Percentiles rank a stretch among this genome's conserved stretches.
Evolutionary conservation across 1,140 invertebrate genomes (phyloP).

Genomic region (Drosophila repletoides): DNA sequence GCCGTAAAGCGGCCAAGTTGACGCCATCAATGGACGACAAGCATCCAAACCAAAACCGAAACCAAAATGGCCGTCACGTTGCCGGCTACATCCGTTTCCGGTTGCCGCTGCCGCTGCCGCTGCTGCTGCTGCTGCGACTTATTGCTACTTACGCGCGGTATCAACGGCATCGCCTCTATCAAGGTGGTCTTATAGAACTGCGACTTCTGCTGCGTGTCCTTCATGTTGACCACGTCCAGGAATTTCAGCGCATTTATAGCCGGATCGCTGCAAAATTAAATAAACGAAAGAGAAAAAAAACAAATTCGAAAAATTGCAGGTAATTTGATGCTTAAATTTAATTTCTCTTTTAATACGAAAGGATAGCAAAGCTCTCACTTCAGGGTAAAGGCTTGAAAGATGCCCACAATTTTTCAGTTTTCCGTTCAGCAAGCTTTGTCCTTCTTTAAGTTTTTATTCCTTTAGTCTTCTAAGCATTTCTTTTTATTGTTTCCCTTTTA

Average conservation of each 20-base stretch:
- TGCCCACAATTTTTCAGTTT: no score
- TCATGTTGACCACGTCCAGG: slow-evolving; percentile 96
- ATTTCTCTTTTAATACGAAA: no score
- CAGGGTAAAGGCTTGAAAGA: no score
- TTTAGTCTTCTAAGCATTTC: no score
- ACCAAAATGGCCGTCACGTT: slow-evolving; percentile 13
- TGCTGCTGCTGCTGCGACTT: not conserved
- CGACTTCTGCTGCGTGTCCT: slow-evolving; percentile 92
- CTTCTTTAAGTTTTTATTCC: no score
- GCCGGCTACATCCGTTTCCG: slow-evolving; percentile 48
- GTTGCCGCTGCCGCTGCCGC: not conserved
- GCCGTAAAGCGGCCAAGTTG: slow-evolving; percentile 59
- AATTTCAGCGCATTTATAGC: slow-evolving; percentile 94
- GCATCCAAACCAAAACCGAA: slow-evolving; percentile 43
- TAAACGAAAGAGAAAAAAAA: slow-evolving; percentile 47
- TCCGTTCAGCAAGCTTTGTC: no score
- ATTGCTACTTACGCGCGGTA: slow-evolving; percentile 91
- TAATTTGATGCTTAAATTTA: not conserved
- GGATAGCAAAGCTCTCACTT: no score
- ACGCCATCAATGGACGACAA: slow-evolving; percentile 65
- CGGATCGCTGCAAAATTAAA: slow-evolving; percentile 87
- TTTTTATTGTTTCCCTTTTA: no score
- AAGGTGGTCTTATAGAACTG: slow-evolving; percentile 94
- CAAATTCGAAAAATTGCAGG: slow-evolving; percentile 7
- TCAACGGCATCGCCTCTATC: slow-evolving; percentile 92